A percentile compares a stretch with the other conserved stretches of the same genome.
Evolutionary conservation across 1,140 invertebrate species (phyloP).

Genomic region (Parapsyche elsis): DNA sequence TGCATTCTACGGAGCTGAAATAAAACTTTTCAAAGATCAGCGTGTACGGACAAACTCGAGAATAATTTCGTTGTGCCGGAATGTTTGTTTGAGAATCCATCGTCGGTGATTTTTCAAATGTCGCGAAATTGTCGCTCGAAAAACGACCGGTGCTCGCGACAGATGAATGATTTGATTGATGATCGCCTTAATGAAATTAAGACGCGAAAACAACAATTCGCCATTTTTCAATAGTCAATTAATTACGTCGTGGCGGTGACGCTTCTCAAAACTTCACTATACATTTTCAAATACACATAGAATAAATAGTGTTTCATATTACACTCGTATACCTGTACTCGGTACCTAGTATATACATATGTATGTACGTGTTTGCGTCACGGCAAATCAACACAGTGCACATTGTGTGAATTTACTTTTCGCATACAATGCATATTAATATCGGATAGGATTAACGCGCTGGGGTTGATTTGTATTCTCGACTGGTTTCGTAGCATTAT

Average conservation of each 20-base stretch:
- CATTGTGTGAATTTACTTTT: background rate
- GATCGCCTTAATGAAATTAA: conserved; percentile 21
- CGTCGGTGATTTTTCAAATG: conserved; percentile 11
- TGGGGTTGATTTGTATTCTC: background rate
- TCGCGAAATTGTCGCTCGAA: conserved; percentile 4
- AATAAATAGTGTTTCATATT: no score
- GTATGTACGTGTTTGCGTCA: no score
- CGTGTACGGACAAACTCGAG: no score
- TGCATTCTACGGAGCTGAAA: no score
- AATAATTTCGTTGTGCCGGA: background rate
- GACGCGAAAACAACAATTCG: conserved; percentile 26
- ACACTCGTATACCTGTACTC: no score
- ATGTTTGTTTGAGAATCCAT: background rate
- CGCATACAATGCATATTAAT: no score
- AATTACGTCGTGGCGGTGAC: background rate
- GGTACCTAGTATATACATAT: no score
- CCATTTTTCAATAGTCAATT: conserved; percentile 26
- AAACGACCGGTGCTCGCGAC: conserved; percentile 7
- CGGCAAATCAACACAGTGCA: background rate
- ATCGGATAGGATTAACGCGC: no score
- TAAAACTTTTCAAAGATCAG: no score
- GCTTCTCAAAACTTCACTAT: background rate
- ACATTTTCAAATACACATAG: no score
- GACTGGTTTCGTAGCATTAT: background rate
- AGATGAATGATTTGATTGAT: conserved; percentile 27